phyloP scores from a whole-genome alignment of 1,140 invertebrate species.

The Lepidurus apus region DNA sequence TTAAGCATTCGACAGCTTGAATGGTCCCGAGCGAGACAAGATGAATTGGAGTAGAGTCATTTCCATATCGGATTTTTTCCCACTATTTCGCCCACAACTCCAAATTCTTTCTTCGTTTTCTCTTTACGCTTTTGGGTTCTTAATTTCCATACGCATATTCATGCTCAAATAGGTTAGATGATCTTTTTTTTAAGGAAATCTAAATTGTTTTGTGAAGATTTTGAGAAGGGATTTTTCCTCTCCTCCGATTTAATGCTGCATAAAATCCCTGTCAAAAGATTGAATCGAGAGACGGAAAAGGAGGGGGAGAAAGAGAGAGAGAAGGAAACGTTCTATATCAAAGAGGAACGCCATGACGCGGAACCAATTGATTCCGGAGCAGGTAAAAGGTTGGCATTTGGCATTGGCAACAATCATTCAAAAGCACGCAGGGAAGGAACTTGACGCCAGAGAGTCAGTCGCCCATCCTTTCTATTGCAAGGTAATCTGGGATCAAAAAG shows the following conservation, averaged over 20 bases:
- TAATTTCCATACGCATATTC: too few species aligned
- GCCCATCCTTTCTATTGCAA: not conserved
- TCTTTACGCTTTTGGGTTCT: not conserved
- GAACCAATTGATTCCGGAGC: constrained; percentile 10
- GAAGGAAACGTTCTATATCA: not conserved
- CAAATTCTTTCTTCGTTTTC: not conserved
- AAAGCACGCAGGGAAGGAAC: not conserved
- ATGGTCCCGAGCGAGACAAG: not conserved
- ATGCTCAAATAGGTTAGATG: too few species aligned
- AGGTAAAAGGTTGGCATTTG: constrained; percentile 19
- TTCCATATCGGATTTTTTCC: not conserved
- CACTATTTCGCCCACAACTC: not conserved
- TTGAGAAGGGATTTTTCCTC: too few species aligned
- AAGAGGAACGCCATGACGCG: not conserved
- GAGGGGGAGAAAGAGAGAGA: too few species aligned
- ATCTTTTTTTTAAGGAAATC: too few species aligned
- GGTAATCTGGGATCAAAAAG: not conserved
- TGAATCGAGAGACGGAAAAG: not conserved
- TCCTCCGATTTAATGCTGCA: not conserved
- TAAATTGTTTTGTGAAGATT: too few species aligned
- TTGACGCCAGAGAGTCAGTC: not conserved
- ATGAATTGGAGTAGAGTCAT: not conserved
- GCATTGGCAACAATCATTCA: constrained; percentile 19
- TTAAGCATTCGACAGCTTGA: not conserved
- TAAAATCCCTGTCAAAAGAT: not conserved